These are phyloP conservation scores for Cepaea nemoralis DNA, from an alignment of 1,140 invertebrate genomes.

Conservation along the genomic window DNA sequence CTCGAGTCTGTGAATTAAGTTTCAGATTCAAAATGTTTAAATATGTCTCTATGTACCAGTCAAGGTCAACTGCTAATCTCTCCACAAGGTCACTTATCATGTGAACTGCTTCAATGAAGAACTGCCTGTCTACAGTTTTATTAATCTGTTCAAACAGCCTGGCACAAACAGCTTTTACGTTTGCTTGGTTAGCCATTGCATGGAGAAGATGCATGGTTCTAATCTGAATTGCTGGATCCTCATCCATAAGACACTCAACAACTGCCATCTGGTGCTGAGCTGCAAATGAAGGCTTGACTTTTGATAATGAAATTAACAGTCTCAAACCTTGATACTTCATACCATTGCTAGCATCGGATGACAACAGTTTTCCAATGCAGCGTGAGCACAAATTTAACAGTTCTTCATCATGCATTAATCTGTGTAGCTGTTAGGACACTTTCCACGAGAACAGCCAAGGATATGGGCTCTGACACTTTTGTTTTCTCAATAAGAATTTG, in stretches of 20 bases:
- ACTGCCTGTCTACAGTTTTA: constrained; percentile 28
- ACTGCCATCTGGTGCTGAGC: constrained; percentile 60
- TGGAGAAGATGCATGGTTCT: constrained; percentile 63
- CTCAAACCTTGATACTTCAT: constrained; percentile 53
- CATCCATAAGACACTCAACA: constrained; percentile 60
- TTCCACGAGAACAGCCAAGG: constrained; percentile 58
- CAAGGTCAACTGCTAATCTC: constrained; percentile 16
- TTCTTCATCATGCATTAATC: constrained; percentile 15
- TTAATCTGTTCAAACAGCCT: constrained; percentile 58
- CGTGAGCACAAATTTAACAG: constrained; percentile 25
- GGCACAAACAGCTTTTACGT: constrained; percentile 62
- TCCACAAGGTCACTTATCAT: constrained; percentile 37
- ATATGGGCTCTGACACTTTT: constrained; percentile 53
- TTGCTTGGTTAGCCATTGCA: constrained; percentile 59
- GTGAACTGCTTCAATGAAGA: neutral
- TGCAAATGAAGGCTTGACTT: constrained; percentile 49
- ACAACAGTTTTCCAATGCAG: constrained; percentile 33
- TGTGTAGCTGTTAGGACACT: constrained; percentile 53
- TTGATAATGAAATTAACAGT: constrained; percentile 48
- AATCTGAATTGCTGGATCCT: constrained; percentile 54
- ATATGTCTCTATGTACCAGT: constrained; percentile 21
- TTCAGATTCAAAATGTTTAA: constrained; percentile 11
- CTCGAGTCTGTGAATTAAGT: neutral
- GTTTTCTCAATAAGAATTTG: constrained; percentile 51
- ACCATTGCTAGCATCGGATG: constrained; percentile 2